A percentile compares a stretch with the other conserved stretches of the same genome.
Conservation (phyloP, 2,797 vertebrate genomes). For the Parambassis ranga region DNA sequence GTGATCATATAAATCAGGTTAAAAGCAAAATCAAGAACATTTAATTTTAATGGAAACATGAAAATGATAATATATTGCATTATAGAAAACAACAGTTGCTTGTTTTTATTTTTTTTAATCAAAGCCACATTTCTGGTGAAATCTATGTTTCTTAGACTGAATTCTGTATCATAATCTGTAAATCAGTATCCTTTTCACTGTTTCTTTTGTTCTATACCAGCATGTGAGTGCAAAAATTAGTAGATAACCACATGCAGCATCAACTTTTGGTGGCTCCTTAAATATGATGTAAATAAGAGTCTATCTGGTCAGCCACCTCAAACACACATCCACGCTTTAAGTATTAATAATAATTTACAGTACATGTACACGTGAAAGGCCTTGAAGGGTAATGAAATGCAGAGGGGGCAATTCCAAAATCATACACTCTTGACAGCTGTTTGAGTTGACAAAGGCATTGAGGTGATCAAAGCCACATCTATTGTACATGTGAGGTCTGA, state of each 20-base stretch:
- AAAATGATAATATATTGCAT: conserved; percentile 32
- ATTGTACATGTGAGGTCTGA: conserved; percentile 67
- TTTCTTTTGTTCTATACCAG: conserved; percentile 13
- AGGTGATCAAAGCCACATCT: conserved; percentile 78
- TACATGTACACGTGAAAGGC: conserved; percentile 70
- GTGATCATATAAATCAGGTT: conserved; percentile 29
- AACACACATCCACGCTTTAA: conserved; percentile 33
- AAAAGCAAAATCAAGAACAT: too few relatives aligned
- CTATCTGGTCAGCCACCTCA: conserved; percentile 31
- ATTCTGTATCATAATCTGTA: conserved; percentile 18
- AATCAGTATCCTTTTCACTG: conserved; percentile 14
- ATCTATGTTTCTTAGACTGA: conserved; percentile 1
- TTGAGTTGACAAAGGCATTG: conserved; percentile 76
- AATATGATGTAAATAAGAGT: conserved; percentile 32
- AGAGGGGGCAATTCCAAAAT: conserved; percentile 45
- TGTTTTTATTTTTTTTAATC: conserved; percentile 23
- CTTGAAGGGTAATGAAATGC: conserved; percentile 67
- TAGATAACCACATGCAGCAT: conserved; percentile 68
- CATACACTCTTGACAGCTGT: conserved; percentile 49
- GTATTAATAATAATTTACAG: conserved; percentile 67
- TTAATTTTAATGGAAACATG: too few relatives aligned
- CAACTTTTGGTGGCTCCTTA: conserved; percentile 53
- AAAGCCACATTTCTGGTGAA: conserved; percentile 43
- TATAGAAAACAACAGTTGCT: conserved; percentile 49
- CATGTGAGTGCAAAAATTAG: conserved; percentile 43